A percentile compares a stretch with the other conserved stretches of the same genome.
Evolutionary conservation across 92 coral and sea anemone species (phyloP).

Genomic region (Bergia puertoricense): DNA sequence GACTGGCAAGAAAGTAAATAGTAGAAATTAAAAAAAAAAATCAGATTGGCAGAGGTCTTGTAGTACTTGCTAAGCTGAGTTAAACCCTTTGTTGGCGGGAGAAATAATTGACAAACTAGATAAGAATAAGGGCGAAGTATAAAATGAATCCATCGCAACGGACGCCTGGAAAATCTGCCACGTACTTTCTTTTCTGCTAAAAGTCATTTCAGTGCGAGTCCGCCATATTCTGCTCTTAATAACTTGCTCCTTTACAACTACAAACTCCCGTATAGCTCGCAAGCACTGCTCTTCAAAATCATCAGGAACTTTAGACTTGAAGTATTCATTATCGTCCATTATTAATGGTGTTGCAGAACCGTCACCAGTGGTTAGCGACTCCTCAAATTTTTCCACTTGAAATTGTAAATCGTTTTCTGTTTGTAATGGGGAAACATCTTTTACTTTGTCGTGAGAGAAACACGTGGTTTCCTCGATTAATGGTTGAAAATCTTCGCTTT

Average conservation of each 20-base stretch:
- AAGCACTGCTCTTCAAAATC: slow-evolving; percentile 75
- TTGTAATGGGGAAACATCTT: background rate
- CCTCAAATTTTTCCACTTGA: background rate
- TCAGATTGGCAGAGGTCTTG: background rate
- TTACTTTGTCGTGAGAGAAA: background rate
- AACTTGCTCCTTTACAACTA: slow-evolving; percentile 80
- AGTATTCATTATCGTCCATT: slow-evolving; percentile 43
- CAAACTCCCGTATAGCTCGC: slow-evolving; percentile 73
- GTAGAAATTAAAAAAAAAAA: too few relatives aligned
- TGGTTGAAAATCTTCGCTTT: background rate
- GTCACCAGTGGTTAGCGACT: background rate
- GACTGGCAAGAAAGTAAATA: background rate
- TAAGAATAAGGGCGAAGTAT: slow-evolving; percentile 60
- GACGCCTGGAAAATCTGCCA: slow-evolving; percentile 52
- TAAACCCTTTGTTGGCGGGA: background rate
- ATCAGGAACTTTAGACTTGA: slow-evolving; percentile 64
- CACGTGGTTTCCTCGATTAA: slow-evolving; percentile 28
- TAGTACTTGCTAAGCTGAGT: background rate
- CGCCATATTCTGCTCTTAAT: slow-evolving; percentile 78
- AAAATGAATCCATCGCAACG: slow-evolving; percentile 60
- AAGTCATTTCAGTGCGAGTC: slow-evolving; percentile 75
- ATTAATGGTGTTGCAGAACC: background rate
- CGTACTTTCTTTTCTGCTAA: slow-evolving; percentile 68
- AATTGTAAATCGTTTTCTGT: background rate
- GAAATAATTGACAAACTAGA: slow-evolving; percentile 28